Evolutionary conservation across 1,140 invertebrate species (phyloP).

Genomic region (Aphaenogaster rudis): DNA sequence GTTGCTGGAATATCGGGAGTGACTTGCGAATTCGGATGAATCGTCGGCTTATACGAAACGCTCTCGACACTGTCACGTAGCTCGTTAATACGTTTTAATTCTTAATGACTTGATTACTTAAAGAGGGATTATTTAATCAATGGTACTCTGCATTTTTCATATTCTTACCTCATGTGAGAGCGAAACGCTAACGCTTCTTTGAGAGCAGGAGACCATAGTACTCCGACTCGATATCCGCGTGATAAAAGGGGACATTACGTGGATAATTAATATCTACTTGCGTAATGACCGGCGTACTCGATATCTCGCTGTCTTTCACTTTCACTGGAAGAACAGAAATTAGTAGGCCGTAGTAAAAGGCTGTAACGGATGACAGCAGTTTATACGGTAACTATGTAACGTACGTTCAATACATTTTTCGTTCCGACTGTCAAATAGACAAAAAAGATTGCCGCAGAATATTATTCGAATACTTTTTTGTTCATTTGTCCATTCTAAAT

Average conservation of each 20-base stretch:
- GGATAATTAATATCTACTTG: slow-evolving; percentile 61
- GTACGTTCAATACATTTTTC: not conserved
- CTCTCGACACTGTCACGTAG: not conserved
- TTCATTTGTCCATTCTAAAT: not conserved
- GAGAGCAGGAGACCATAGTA: not conserved
- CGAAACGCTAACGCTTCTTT: not conserved
- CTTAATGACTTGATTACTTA: slow-evolving; percentile 6
- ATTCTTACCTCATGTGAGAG: not conserved
- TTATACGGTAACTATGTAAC: not conserved
- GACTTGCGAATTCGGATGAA: slow-evolving; percentile 5
- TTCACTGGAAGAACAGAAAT: slow-evolving; percentile 55
- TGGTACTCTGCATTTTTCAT: not conserved
- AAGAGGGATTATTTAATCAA: not conserved
- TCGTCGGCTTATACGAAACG: not conserved
- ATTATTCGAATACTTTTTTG: not conserved
- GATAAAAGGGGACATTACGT: slow-evolving; percentile 38
- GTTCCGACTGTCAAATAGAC: not conserved
- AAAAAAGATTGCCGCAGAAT: not conserved
- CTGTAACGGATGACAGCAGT: slow-evolving; percentile 11
- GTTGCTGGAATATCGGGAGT: not conserved
- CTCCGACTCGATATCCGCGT: slow-evolving; percentile 8
- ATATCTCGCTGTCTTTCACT: slow-evolving; percentile 52
- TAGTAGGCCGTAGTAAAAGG: slow-evolving; percentile 21
- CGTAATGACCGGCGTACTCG: slow-evolving; percentile 37
- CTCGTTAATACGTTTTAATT: slow-evolving; percentile 9